Conservation (phyloP, 2,888 invertebrate species). For the Onchidella celtica region DNA sequence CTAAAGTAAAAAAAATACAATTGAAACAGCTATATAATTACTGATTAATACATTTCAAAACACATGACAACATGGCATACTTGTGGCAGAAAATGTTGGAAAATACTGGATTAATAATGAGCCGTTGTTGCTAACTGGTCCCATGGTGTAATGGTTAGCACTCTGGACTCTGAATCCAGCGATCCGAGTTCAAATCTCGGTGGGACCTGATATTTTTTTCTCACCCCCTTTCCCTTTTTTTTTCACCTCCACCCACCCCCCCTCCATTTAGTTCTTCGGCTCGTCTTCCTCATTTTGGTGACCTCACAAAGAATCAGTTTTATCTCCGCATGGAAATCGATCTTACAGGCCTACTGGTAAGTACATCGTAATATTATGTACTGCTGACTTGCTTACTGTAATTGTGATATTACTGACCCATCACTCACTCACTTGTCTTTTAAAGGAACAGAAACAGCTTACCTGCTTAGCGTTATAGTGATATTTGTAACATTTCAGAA, state of each 20-base stretch:
- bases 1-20: neutral
- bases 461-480: too few species aligned
- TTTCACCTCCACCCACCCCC: neutral
- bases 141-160: constrained; percentile 63
- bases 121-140: constrained; percentile 50
- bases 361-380: too few species aligned
- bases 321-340: neutral
- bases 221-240: neutral
- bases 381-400: too few species aligned
- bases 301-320: neutral
- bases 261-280: too few species aligned
- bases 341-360: too few species aligned
- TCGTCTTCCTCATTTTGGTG: too few species aligned
- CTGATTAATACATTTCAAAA: neutral
- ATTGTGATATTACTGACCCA: too few species aligned
- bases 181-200: constrained; percentile 62
- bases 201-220: constrained; percentile 53
- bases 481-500: too few species aligned
- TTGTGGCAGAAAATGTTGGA: neutral
- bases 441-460: too few species aligned
- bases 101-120: constrained; percentile 11
- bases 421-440: too few species aligned
- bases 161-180: constrained; percentile 62
- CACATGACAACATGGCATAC: neutral
- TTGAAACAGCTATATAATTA: too few species aligned